Percentiles rank a stretch among this genome's conserved stretches.
These are phyloP conservation scores for Augochlora pura DNA, from an alignment of 1,140 invertebrate species.

Conservation along the genomic window DNA sequence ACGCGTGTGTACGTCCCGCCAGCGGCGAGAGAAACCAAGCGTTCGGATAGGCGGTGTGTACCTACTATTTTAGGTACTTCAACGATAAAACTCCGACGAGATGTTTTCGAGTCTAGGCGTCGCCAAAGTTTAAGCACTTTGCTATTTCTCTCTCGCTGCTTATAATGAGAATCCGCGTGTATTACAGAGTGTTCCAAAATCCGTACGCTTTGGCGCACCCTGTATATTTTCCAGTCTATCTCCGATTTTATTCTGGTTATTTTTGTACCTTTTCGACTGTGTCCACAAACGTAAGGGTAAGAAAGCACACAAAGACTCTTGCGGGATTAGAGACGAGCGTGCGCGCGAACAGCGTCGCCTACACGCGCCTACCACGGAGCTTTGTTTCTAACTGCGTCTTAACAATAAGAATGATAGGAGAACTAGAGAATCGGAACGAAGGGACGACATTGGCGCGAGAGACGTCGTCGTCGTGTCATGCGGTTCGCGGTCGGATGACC, in stretches of 20 bases:
- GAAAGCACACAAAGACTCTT: slow-evolving; percentile 10
- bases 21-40: too few species aligned
- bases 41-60: too few species aligned
- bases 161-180: not conserved
- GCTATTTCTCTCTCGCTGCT: too few species aligned
- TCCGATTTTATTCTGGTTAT: slow-evolving; percentile 63
- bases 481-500: too few species aligned
- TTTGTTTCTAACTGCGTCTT: not conserved
- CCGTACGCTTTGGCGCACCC: slow-evolving; percentile 3
- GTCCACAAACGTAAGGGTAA: slow-evolving; percentile 20
- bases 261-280: slow-evolving; percentile 66
- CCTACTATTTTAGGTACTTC: too few species aligned
- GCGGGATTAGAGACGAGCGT: slow-evolving; percentile 28
- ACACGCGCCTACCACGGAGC: slow-evolving; percentile 7
- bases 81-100: too few species aligned
- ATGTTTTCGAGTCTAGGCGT: too few species aligned
- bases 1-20: too few species aligned
- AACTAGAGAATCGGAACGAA: not conserved
- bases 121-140: too few species aligned
- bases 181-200: slow-evolving; percentile 7
- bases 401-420: not conserved
- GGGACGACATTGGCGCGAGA: too few species aligned
- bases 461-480: too few species aligned
- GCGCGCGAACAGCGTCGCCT: too few species aligned
- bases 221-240: slow-evolving; percentile 40